Evolutionary conservation across 2,888 invertebrate genomes (phyloP).

Genomic region (Drosophila koepferae): DNA sequence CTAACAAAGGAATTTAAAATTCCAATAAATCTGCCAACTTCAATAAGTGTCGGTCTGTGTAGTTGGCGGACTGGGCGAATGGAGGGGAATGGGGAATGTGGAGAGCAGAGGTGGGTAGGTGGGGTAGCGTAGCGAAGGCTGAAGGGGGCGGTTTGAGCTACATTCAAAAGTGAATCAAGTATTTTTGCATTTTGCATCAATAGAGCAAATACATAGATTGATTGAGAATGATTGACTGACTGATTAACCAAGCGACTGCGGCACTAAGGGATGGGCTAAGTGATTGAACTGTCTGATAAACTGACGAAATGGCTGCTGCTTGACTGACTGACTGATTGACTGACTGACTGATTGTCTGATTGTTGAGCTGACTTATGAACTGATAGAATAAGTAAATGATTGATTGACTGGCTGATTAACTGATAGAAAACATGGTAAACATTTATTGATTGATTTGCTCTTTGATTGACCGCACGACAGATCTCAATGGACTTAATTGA

Average conservation of each 20-base stretch:
- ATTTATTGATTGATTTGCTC: background rate
- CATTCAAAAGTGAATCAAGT: slow-evolving; percentile 26
- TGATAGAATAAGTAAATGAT: background rate
- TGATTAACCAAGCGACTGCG: background rate
- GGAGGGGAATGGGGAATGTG: background rate
- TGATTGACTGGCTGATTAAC: slow-evolving; percentile 2
- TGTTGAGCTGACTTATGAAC: background rate
- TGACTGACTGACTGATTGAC: background rate
- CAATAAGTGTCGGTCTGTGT: slow-evolving; percentile 66
- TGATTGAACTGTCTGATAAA: background rate
- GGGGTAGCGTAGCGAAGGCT: background rate
- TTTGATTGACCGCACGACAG: background rate
- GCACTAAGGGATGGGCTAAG: slow-evolving; percentile 1
- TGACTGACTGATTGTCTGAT: slow-evolving; percentile 8
- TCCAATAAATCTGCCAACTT: slow-evolving; percentile 75
- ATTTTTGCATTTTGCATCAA: slow-evolving; percentile 23
- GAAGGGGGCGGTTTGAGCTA: background rate
- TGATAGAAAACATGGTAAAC: background rate
- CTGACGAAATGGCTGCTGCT: background rate
- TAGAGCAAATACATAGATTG: background rate
- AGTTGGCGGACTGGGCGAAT: slow-evolving; percentile 9
- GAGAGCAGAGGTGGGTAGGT: too few species aligned
- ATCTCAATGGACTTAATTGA: too few species aligned
- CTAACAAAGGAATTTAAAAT: slow-evolving; percentile 74
- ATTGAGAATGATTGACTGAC: slow-evolving; percentile 9